Conservation (phyloP, 2,113 vertebrate genomes). For the Aegotheles bennettii region DNA sequence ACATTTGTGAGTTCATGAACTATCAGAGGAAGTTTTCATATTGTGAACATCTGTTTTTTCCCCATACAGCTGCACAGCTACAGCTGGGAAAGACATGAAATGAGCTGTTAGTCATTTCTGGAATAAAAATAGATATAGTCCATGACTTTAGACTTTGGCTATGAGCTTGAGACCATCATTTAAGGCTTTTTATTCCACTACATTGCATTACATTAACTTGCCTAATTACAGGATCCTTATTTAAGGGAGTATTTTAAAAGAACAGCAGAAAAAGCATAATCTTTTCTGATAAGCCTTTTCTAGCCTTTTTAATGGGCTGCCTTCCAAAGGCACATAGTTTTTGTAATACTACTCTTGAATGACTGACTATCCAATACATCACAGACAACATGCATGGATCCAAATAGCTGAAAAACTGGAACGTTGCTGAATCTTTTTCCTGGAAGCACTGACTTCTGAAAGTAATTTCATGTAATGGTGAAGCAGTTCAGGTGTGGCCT, state of each 20-base stretch:
- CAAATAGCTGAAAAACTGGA: background rate
- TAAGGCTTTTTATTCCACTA: background rate
- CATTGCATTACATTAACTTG: background rate
- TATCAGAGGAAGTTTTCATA: constrained; percentile 45
- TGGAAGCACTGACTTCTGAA: background rate
- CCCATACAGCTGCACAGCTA: background rate
- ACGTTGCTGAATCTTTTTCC: background rate
- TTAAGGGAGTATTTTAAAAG: background rate
- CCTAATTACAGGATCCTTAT: background rate
- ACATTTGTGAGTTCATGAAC: constrained; percentile 58
- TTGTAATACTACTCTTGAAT: background rate
- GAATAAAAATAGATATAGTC: constrained; percentile 43
- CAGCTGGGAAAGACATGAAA: constrained; percentile 37
- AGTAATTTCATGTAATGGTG: background rate
- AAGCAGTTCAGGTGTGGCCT: background rate
- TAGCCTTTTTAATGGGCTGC: background rate
- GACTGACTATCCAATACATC: background rate
- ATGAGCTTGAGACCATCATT: background rate
- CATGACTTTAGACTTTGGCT: background rate
- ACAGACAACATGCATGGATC: background rate
- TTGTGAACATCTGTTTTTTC: constrained; percentile 43
- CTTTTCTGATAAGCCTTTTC: background rate
- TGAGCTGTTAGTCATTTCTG: constrained; percentile 21
- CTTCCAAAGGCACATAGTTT: background rate
- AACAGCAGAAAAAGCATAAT: background rate